Conservation (phyloP, 1,140 invertebrate species). For the Brachionus rotundiformis region DNA sequence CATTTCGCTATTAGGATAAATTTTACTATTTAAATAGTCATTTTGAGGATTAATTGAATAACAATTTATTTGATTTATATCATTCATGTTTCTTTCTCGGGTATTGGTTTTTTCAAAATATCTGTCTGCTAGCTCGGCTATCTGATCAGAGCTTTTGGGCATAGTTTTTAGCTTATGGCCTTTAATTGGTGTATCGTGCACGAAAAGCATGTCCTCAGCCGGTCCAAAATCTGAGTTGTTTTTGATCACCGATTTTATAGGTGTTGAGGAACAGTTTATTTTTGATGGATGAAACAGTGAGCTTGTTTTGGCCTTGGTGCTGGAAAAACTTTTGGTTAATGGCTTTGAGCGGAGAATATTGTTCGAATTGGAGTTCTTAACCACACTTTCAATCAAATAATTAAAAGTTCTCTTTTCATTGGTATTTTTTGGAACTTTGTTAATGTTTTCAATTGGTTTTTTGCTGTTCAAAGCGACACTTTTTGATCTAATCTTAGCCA, state of each 20-base stretch:
- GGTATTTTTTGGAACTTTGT: neutral
- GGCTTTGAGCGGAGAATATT: conserved; percentile 4
- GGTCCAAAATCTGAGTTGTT: conserved; percentile 53
- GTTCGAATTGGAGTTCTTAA: neutral
- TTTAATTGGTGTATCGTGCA: neutral
- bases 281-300: conserved; percentile 61
- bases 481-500: conserved; percentile 6
- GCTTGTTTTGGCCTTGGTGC: conserved; percentile 52
- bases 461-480: neutral
- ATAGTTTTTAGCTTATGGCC: conserved; percentile 17
- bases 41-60: conserved; percentile 10
- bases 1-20: neutral
- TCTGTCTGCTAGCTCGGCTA: conserved; percentile 6
- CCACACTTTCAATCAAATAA: neutral
- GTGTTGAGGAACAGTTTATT: conserved; percentile 61
- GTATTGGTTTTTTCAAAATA: neutral
- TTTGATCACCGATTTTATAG: conserved; percentile 55
- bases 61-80: neutral
- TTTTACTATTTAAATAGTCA: conserved; percentile 17
- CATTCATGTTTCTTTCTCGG: neutral
- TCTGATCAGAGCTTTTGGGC: conserved; percentile 10
- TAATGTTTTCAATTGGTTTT: neutral
- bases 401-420: neutral
- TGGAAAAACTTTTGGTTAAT: neutral
- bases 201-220: conserved; percentile 9